These are phyloP conservation scores for Cololabis saira DNA, from an alignment of 2,113 vertebrate genomes.

Conservation along the genomic window DNA sequence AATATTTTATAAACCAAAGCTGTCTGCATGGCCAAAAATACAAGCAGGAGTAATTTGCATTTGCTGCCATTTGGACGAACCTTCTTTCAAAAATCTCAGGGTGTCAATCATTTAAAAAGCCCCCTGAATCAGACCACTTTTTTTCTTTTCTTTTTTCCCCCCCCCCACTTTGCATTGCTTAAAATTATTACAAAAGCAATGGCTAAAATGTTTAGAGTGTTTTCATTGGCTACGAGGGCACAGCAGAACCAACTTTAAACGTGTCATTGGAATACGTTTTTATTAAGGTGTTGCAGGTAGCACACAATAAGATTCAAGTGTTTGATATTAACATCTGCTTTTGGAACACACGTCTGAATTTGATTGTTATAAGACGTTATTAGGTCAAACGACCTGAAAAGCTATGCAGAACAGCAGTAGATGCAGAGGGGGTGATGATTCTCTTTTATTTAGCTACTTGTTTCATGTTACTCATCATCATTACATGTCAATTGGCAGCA, in stretches of 20 bases:
- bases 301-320: neutral
- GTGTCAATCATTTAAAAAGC: conserved; percentile 33
- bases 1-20: conserved; percentile 18
- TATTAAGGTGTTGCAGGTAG: no score
- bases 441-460: neutral
- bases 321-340: neutral
- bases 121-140: conserved; percentile 4
- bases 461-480: neutral
- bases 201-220: no score
- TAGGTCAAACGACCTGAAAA: conserved; percentile 9
- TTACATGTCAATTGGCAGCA: no score
- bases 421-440: conserved; percentile 16
- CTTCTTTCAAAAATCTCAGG: conserved; percentile 33
- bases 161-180: neutral
- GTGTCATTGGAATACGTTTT: no score
- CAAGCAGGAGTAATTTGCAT: neutral
- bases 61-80: conserved; percentile 23
- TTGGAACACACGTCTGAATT: neutral
- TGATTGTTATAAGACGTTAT: neutral
- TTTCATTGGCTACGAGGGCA: neutral
- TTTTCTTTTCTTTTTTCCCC: neutral
- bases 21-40: conserved; percentile 6
- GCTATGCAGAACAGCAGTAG: conserved; percentile 24
- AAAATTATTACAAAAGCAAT: neutral
- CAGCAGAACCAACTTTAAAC: neutral